A percentile compares a stretch with the other conserved stretches of the same genome.
These are phyloP conservation scores for Neogobius melanostomus DNA, from an alignment of 2,113 vertebrate genomes.

Conservation along the genomic window DNA sequence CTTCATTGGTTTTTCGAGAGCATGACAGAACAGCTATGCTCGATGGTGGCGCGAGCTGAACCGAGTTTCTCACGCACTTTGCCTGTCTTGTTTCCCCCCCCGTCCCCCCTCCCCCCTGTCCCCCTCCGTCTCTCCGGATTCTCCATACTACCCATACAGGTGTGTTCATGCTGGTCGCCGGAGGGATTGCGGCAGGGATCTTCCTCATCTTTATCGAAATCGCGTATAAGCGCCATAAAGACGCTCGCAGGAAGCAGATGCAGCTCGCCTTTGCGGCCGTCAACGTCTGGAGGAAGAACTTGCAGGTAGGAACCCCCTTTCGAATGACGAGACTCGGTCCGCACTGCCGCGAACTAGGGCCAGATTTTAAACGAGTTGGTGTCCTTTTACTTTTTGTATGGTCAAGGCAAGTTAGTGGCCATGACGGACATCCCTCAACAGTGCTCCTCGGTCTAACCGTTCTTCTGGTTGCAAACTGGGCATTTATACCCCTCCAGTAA, in stretches of 20 bases:
- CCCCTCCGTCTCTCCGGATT: too few relatives aligned
- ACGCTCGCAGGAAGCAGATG: slow-evolving; percentile 99
- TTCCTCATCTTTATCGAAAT: slow-evolving; percentile 99
- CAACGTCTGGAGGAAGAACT: slow-evolving; percentile 99
- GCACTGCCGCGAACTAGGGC: background rate
- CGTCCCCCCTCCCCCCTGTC: slow-evolving; percentile 14
- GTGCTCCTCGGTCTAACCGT: too few relatives aligned
- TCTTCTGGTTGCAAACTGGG: too few relatives aligned
- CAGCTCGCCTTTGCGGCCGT: slow-evolving; percentile 98
- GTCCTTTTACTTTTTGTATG: background rate
- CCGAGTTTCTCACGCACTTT: slow-evolving; percentile 26
- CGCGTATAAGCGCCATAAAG: slow-evolving; percentile 98
- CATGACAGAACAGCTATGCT: slow-evolving; percentile 39
- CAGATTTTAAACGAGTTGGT: too few relatives aligned
- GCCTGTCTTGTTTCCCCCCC: slow-evolving; percentile 24
- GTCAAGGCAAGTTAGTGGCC: slow-evolving; percentile 41
- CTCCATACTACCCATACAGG: slow-evolving; percentile 73
- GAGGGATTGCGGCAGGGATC: slow-evolving; percentile 98
- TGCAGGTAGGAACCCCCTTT: slow-evolving; percentile 88
- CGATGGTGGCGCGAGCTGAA: slow-evolving; percentile 36
- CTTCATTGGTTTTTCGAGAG: slow-evolving; percentile 34
- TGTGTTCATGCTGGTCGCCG: slow-evolving; percentile 99
- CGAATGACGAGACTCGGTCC: slow-evolving; percentile 13
- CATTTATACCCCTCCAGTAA: slow-evolving; percentile 6
- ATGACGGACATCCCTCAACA: background rate